A percentile compares a stretch with the other conserved stretches of the same genome.
These are phyloP conservation scores for Crocuta crocuta DNA, from an alignment of 2,113 vertebrate species.

Conservation along the genomic window DNA sequence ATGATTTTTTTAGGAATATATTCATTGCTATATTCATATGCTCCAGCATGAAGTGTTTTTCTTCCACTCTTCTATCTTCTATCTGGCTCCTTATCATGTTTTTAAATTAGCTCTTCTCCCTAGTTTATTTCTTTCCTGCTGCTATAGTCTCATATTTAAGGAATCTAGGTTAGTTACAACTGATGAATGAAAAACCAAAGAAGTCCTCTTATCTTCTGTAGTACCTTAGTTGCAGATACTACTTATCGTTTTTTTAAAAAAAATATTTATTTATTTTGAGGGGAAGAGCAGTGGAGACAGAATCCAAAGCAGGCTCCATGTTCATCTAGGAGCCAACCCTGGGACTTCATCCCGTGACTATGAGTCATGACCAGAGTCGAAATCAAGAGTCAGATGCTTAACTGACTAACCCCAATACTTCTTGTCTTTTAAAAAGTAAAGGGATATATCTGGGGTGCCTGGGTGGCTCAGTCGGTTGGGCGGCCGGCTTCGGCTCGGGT, in stretches of 20 bases:
- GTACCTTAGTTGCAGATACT: not conserved
- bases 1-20: not conserved
- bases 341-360: no score
- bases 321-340: no score
- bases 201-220: not conserved
- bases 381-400: no score
- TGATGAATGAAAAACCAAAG: not conserved
- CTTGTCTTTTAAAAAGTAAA: slow-evolving; percentile 4
- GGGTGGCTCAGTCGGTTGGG: no score
- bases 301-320: no score
- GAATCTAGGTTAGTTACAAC: not conserved
- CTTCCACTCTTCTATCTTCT: not conserved
- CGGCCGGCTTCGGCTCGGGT: no score
- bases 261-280: no score
- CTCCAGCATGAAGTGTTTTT: not conserved
- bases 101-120: not conserved
- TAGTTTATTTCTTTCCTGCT: not conserved
- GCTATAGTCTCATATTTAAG: not conserved
- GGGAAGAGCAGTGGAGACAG: no score
- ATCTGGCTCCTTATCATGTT: not conserved
- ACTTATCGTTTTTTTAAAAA: not conserved
- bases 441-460: not conserved
- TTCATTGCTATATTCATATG: not conserved
- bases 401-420: not conserved
- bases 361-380: no score